Evolutionary conservation across 2,888 invertebrate genomes (phyloP).

Genomic region (Ochlodes sylvanus): DNA sequence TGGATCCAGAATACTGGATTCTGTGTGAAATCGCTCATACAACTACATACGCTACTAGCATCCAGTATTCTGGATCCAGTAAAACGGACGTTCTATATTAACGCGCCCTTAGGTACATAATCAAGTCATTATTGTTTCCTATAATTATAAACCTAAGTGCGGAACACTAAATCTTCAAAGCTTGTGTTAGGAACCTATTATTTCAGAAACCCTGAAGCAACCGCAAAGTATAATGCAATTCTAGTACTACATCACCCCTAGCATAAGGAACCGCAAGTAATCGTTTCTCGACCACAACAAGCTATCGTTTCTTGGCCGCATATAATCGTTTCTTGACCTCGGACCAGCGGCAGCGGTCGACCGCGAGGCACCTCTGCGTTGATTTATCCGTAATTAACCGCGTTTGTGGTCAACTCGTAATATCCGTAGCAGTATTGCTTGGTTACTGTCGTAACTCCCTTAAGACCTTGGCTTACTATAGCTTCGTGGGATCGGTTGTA

Average conservation of each 20-base stretch:
- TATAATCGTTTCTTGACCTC: slow-evolving; percentile 14
- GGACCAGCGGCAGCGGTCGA: slow-evolving; percentile 22
- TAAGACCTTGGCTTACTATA: slow-evolving; percentile 15
- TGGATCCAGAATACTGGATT: too few species aligned
- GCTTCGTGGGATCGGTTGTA: background rate
- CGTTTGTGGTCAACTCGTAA: slow-evolving; percentile 33
- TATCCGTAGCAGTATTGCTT: slow-evolving; percentile 29
- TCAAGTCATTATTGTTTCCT: too few species aligned
- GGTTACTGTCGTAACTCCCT: slow-evolving; percentile 20
- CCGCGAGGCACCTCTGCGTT: slow-evolving; percentile 21
- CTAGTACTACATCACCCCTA: slow-evolving; percentile 5
- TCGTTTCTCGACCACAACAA: slow-evolving; percentile 21
- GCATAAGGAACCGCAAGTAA: slow-evolving; percentile 16
- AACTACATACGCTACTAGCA: too few species aligned
- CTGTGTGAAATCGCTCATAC: too few species aligned
- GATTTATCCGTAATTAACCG: slow-evolving; percentile 36
- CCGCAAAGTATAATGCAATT: slow-evolving; percentile 1
- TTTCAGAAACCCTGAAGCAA: background rate
- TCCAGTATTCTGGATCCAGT: too few species aligned
- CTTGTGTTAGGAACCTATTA: background rate
- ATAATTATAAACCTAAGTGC: too few species aligned
- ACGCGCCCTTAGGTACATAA: too few species aligned
- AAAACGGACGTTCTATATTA: too few species aligned
- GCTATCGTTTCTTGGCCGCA: slow-evolving; percentile 7
- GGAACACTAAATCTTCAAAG: too few species aligned